Evolutionary conservation across 1,140 invertebrate genomes (phyloP).

Genomic region (Lethocerus indicus): DNA sequence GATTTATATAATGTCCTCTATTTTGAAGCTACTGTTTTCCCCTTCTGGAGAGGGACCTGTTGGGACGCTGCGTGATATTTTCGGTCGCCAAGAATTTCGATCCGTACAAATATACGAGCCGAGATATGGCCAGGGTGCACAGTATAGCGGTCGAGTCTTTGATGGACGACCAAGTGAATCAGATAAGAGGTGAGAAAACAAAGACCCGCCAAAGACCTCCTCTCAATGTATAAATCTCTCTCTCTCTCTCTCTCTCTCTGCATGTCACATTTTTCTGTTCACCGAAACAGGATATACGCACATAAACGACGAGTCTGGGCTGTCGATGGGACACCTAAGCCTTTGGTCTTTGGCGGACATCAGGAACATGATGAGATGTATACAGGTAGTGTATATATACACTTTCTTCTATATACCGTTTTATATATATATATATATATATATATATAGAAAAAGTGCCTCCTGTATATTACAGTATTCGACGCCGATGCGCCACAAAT

Average conservation of each 20-base stretch:
- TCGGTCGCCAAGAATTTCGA: slow-evolving; percentile 61
- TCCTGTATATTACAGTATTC: slow-evolving; percentile 41
- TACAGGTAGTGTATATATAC: slow-evolving; percentile 36
- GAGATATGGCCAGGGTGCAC: slow-evolving; percentile 63
- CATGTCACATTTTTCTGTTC: no score
- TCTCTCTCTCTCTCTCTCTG: no score
- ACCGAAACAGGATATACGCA: slow-evolving; percentile 54
- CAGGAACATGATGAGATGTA: slow-evolving; percentile 54
- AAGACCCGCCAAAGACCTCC: no score
- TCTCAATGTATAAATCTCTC: no score
- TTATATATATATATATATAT: background rate
- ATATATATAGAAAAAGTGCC: background rate
- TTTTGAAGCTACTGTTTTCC: slow-evolving; percentile 49
- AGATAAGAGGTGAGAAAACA: slow-evolving; percentile 39
- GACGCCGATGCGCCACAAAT: slow-evolving; percentile 67
- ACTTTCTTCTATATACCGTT: background rate
- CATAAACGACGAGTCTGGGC: slow-evolving; percentile 65
- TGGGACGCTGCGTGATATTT: slow-evolving; percentile 56
- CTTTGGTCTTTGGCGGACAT: slow-evolving; percentile 66
- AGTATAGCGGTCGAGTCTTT: slow-evolving; percentile 58
- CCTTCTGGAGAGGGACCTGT: slow-evolving; percentile 52
- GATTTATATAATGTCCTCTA: no score
- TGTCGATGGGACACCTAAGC: slow-evolving; percentile 63
- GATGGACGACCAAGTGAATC: slow-evolving; percentile 64
- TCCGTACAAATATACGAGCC: slow-evolving; percentile 54